A percentile compares a stretch with the other conserved stretches of the same genome.
These are phyloP conservation scores for Prenolepis imparis DNA, from an alignment of 2,888 invertebrate genomes.

Conservation along the genomic window DNA sequence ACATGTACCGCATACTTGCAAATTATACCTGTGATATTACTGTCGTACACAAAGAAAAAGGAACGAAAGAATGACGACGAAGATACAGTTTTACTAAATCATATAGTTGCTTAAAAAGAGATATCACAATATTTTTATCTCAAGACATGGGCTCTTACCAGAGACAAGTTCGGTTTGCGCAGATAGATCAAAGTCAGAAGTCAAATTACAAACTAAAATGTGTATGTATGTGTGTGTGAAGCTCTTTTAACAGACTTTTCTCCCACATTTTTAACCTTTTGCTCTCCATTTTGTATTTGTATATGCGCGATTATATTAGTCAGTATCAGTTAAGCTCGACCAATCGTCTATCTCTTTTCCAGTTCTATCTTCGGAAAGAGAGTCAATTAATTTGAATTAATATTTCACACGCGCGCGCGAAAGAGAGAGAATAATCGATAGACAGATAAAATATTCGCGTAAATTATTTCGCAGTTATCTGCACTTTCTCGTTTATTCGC, in stretches of 20 bases:
- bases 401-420: neutral
- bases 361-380: neutral
- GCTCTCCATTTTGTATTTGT: neutral
- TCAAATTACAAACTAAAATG: conserved; percentile 14
- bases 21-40: conserved; percentile 15
- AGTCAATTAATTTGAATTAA: conserved; percentile 6
- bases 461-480: conserved; percentile 1
- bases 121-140: neutral
- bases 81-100: neutral
- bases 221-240: neutral
- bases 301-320: neutral
- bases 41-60: neutral
- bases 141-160: neutral
- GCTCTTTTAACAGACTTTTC: neutral
- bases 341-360: neutral
- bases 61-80: neutral
- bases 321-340: neutral
- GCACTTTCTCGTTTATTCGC: neutral
- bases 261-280: neutral
- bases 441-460: conserved; percentile 2
- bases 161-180: neutral
- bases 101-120: neutral
- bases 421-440: neutral
- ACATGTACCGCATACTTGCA: conserved; percentile 9
- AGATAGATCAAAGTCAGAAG: neutral